phyloP scores from a whole-genome alignment of 2,888 invertebrate species.

The Lissonota sp. region DNA sequence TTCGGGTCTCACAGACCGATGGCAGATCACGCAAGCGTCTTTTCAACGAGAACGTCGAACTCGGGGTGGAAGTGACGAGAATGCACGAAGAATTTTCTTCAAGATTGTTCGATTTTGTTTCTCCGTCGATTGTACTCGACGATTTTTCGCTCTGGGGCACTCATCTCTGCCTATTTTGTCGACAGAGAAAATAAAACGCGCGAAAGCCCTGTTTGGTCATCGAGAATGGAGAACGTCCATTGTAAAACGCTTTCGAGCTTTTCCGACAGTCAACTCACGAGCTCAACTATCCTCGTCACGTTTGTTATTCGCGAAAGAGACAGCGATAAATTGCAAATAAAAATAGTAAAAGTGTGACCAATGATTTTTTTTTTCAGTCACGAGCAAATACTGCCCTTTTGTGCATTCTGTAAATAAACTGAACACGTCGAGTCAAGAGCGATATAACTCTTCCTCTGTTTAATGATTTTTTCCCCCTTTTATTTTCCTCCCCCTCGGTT shows the following conservation, averaged over 20 bases:
- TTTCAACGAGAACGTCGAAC: conserved; percentile 70
- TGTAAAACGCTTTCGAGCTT: neutral
- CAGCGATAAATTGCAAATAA: conserved; percentile 60
- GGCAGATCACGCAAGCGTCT: conserved; percentile 68
- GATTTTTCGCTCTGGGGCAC: neutral
- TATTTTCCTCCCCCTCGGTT: neutral
- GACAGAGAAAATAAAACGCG: conserved; percentile 28
- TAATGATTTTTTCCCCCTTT: neutral
- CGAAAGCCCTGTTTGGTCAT: conserved; percentile 25
- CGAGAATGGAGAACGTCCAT: neutral
- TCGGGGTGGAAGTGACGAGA: conserved; percentile 61
- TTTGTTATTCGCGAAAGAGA: conserved; percentile 46
- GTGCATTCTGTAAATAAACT: neutral
- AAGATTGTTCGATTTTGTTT: neutral
- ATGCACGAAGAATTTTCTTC: conserved; percentile 37
- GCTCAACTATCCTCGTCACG: conserved; percentile 40
- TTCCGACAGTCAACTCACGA: conserved; percentile 35
- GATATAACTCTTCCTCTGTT: conserved; percentile 20
- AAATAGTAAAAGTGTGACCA: conserved; percentile 5
- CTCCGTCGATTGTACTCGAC: neutral
- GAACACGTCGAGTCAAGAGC: conserved; percentile 11
- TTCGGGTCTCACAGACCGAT: conserved; percentile 57
- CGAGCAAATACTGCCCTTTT: conserved; percentile 31
- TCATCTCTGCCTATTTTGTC: conserved; percentile 5
- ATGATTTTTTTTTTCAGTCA: conserved; percentile 28